Percentiles rank a stretch among this genome's conserved stretches.
phyloP scores from a whole-genome alignment of 2,888 invertebrate species.

The Pegoplata infirma region DNA sequence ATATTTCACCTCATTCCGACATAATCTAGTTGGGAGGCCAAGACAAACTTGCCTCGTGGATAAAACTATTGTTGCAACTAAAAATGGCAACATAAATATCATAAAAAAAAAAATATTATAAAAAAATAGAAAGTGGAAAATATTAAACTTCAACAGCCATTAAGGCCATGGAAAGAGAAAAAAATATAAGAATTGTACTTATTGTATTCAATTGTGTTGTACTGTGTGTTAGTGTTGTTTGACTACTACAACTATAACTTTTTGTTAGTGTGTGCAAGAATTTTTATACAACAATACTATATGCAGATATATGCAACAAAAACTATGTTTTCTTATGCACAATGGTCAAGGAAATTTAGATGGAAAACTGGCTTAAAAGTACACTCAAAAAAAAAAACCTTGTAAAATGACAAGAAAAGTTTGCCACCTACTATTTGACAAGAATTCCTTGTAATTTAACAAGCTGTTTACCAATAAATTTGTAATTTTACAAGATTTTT shows the following conservation, averaged over 20 bases:
- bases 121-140: conserved; percentile 37
- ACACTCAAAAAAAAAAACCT: no score
- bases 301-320: conserved; percentile 27
- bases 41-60: neutral
- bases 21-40: conserved; percentile 8
- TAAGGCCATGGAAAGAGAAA: conserved; percentile 32
- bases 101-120: conserved; percentile 17
- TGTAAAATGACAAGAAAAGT: no score
- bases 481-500: no score
- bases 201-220: conserved; percentile 29
- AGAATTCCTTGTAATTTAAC: no score
- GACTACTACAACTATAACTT: neutral
- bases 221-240: neutral
- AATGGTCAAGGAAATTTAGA: no score
- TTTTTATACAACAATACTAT: neutral
- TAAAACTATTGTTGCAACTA: conserved; percentile 9
- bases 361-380: no score
- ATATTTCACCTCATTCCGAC: conserved; percentile 7
- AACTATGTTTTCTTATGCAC: conserved; percentile 2
- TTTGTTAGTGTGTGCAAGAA: neutral
- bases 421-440: no score
- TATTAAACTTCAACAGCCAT: conserved; percentile 48
- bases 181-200: conserved; percentile 23
- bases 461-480: no score
- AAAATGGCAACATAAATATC: conserved; percentile 37